phyloP scores from a whole-genome alignment of 1,140 invertebrate genomes.

The Lepidostoma basale region DNA sequence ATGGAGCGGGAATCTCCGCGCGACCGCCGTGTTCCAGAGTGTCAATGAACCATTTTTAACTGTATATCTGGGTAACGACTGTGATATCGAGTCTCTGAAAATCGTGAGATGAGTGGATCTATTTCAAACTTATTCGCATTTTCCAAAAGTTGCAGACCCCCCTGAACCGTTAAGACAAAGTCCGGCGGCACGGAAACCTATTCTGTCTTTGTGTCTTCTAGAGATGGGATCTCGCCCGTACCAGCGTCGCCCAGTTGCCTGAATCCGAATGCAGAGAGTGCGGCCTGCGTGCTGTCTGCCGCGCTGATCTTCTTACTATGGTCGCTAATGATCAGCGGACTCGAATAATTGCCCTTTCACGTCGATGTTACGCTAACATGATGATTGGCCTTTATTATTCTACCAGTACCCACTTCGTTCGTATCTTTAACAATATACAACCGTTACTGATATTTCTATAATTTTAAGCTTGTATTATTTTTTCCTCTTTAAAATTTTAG shows the following conservation, averaged over 20 bases:
- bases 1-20: neutral
- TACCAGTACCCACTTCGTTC: too few species aligned
- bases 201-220: conserved; percentile 3
- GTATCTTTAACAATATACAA: too few species aligned
- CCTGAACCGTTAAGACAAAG: conserved; percentile 15
- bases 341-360: too few species aligned
- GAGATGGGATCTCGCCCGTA: neutral
- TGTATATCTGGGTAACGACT: conserved; percentile 34
- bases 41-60: conserved; percentile 48
- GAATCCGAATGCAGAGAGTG: too few species aligned
- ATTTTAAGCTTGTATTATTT: too few species aligned
- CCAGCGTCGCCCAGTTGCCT: neutral
- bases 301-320: too few species aligned
- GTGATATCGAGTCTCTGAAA: conserved; percentile 30
- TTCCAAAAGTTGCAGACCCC: neutral
- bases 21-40: conserved; percentile 4
- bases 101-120: conserved; percentile 29
- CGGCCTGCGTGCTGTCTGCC: too few species aligned
- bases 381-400: too few species aligned
- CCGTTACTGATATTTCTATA: too few species aligned
- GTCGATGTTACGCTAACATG: too few species aligned
- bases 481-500: too few species aligned
- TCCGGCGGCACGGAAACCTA: neutral
- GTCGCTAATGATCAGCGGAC: too few species aligned
- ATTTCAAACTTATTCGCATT: neutral